Evolutionary conservation across 2,888 invertebrate genomes (phyloP), one percentile per base, ranked within the genome.

Genomic region (Clunio marinus): DNA sequence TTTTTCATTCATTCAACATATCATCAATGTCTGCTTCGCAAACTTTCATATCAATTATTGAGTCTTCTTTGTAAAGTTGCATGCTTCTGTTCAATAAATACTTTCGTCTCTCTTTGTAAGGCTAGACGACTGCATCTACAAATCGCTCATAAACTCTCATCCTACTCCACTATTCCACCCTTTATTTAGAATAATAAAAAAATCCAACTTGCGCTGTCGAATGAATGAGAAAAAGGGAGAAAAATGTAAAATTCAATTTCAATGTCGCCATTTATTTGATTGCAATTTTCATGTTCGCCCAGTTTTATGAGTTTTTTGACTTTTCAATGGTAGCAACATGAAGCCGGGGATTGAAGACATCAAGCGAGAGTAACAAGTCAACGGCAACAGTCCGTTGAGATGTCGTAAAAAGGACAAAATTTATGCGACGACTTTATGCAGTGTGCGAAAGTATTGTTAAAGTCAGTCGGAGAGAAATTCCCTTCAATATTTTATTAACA

Each of bases 261-360:
- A 51, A 51, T 51, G 51, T 51, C 51, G 51, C 51, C 51, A 51
- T 51, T 51, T 20, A 51, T 51, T 51, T 17, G 51, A 51, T 51
- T 51, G 51, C 51, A 51, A 51, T 5, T 51, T 51, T 51, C 51
- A 51, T 51, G 51, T 22, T 51, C 51, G 51, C 51, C 51, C 20
- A 13, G 4, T 51, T 51, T 51, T 51, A 51, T 51, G 51, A 13
- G 51, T 51, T 51, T 22, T 51, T 51, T 51, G 51, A 51, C 51
- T 22, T 51, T 22, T 8, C 24, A 22, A 4, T 51, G 5, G 20
- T 15, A 41, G 51, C 51, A 51, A 51, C 51, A 51, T 51, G 17
- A 22, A 51, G n/a, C 13, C 20, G 24, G 22, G 3, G 13, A 22
- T 51, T 4, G 4, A 4, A 8, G 22, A 22, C 51, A 2, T 15